Percentiles rank a stretch among this genome's conserved stretches.
These are phyloP conservation scores for Plutella xylostella DNA, from an alignment of 2,888 invertebrate genomes.

Conservation along the genomic window DNA sequence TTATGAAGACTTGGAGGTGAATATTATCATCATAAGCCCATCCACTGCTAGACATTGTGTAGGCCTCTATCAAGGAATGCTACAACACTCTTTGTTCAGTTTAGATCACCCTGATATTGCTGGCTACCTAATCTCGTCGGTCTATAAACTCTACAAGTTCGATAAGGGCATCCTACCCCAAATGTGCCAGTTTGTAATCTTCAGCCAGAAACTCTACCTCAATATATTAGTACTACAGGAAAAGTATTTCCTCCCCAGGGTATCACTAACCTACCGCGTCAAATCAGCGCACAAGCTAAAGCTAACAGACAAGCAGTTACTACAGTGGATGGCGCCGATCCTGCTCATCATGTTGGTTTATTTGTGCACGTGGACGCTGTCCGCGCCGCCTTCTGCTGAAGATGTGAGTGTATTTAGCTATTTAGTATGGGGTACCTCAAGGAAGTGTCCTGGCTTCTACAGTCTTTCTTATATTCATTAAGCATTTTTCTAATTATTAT, in stretches of 20 bases:
- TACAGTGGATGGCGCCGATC: constrained; percentile 95
- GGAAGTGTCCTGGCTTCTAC: background rate
- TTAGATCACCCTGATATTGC: no score
- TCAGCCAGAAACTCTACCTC: no score
- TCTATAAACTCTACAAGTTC: no score
- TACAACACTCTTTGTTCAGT: no score
- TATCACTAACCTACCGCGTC: constrained; percentile 91
- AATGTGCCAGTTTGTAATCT: no score
- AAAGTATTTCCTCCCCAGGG: constrained; percentile 67
- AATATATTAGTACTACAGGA: no score
- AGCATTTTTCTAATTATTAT: background rate
- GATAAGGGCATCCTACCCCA: no score
- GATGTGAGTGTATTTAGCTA: constrained; percentile 58
- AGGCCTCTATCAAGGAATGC: no score
- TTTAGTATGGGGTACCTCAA: background rate
- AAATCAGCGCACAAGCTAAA: constrained; percentile 94
- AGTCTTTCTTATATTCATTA: background rate
- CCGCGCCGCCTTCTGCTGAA: constrained; percentile 86
- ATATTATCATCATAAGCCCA: no score
- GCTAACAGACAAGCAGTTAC: constrained; percentile 89
- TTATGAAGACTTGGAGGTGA: constrained; percentile 96
- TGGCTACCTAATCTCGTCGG: no score
- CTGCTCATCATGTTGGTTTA: constrained; percentile 90
- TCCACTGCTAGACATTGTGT: no score
- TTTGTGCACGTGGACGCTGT: constrained; percentile 90